A percentile compares a stretch with the other conserved stretches of the same genome.
These are phyloP conservation scores for Anser cygnoides DNA, from an alignment of 2,113 vertebrate genomes.

Conservation along the genomic window DNA sequence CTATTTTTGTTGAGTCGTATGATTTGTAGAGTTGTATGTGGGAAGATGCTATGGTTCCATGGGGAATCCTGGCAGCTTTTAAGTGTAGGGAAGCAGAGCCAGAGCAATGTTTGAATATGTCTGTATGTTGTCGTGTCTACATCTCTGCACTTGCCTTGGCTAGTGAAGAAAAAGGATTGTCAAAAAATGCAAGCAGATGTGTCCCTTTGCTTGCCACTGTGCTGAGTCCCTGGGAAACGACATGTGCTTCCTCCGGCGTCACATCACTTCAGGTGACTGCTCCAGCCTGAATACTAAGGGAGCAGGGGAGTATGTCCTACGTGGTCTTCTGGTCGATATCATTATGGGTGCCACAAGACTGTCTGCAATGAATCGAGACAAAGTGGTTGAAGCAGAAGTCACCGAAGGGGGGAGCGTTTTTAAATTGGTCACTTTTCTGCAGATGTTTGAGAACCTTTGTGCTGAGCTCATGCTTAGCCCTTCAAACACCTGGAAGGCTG, in stretches of 20 bases:
- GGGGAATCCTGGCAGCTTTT: neutral
- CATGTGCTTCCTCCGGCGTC: accelerated
- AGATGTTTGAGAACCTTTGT: neutral
- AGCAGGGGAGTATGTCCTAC: accelerated
- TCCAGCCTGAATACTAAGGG: neutral
- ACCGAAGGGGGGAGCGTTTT: neutral
- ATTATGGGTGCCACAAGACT: neutral
- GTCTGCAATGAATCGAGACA: neutral
- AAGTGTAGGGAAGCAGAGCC: neutral
- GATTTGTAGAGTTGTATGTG: neutral
- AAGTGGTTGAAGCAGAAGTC: neutral
- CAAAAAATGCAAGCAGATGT: neutral
- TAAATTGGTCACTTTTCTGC: neutral
- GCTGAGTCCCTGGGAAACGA: neutral
- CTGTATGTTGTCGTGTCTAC: neutral
- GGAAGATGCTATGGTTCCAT: neutral
- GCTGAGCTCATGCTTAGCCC: neutral
- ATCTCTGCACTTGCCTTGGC: neutral
- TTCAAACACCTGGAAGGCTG: neutral
- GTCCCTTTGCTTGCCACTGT: neutral
- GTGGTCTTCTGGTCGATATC: neutral
- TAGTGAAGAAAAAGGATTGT: neutral
- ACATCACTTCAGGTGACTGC: neutral
- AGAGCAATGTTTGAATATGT: neutral
- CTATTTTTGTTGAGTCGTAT: neutral